Base-by-base conservation (phyloP, 2,113 vertebrate genomes). In the Stigmatopora nigra region DNA sequence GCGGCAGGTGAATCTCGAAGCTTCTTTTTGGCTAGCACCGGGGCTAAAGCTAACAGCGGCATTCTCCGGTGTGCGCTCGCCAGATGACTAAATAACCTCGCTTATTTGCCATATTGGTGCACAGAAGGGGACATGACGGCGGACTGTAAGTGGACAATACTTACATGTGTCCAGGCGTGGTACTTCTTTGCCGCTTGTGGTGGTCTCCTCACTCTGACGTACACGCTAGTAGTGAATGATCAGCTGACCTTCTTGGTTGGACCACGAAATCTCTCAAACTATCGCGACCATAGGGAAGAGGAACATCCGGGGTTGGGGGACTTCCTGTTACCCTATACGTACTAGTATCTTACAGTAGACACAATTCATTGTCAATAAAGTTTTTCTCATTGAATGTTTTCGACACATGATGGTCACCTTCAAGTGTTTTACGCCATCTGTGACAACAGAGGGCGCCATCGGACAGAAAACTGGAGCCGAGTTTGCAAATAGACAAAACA, bases 1-100 rank as follows among this genome's bases (percentile, higher is more conserved):
- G 64, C 53, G 41, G 75, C 78, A 81, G 68, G 76, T 75, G 76
- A 45, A 8, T 86, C 86, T 72, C 79, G 86, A 88, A 88, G 44
- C 58, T 86, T 88, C 84, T 67, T 25, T 57, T 86, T 75, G 11
- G 70, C 83, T 85, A 84, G 82, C 78, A 72, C 68, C 61, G 4
- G 38, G 52, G 75, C 74, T 77, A 76, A 41, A 6, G 53, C 22
- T 56, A 56, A 15, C n/a, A 22, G 53, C 25, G 53, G 15, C 22
- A 56, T 15, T 6, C 2, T 13, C 59, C 38, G 9, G 9, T 41
- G 38, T 41, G 7, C 38, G 38, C 38, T 41, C 57, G 1, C 4
- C 7, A 15, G 8, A 15, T 17, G 12, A 9, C 35, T 17, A 22
- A 14, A 36, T 35, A 7, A 2, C 7, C 12, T 1, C 1, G 7